Conservation (phyloP, 2,888 invertebrate species). For the Polia nebulosa region DNA sequence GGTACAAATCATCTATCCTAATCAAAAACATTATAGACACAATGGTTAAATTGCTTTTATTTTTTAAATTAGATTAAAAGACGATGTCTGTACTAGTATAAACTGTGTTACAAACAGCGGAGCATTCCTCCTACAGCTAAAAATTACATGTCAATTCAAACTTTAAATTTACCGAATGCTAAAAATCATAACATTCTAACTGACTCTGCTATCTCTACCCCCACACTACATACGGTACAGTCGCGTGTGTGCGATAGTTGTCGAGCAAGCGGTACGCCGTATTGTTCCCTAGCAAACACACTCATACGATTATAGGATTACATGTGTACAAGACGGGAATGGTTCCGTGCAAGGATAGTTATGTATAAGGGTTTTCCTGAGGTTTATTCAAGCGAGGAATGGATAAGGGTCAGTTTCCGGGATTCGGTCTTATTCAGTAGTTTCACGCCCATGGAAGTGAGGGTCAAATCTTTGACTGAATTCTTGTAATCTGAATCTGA, state of each 20-base stretch:
- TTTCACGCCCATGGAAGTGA: background rate
- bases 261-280: constrained; percentile 30
- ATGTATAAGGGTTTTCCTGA: constrained; percentile 24
- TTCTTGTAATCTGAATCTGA: background rate
- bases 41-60: too few relatives aligned
- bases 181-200: background rate
- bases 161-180: too few relatives aligned
- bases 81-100: too few relatives aligned
- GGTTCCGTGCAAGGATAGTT: constrained; percentile 7
- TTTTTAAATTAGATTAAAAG: too few relatives aligned
- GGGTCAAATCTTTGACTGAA: background rate
- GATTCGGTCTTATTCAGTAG: background rate
- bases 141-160: too few relatives aligned
- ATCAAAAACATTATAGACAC: too few relatives aligned
- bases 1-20: too few relatives aligned
- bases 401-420: constrained; percentile 17
- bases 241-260: constrained; percentile 68
- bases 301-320: constrained; percentile 52
- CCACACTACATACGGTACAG: constrained; percentile 47
- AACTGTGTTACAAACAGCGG: too few relatives aligned
- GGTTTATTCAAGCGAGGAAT: background rate
- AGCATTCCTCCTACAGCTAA: too few relatives aligned
- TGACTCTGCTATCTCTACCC: constrained; percentile 58
- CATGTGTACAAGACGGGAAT: constrained; percentile 41
- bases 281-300: constrained; percentile 51